Evolutionary conservation across 30 jellyfish, hydroid and myxozoan species (phyloP).

Genomic region (Nemopilema nomurai): DNA sequence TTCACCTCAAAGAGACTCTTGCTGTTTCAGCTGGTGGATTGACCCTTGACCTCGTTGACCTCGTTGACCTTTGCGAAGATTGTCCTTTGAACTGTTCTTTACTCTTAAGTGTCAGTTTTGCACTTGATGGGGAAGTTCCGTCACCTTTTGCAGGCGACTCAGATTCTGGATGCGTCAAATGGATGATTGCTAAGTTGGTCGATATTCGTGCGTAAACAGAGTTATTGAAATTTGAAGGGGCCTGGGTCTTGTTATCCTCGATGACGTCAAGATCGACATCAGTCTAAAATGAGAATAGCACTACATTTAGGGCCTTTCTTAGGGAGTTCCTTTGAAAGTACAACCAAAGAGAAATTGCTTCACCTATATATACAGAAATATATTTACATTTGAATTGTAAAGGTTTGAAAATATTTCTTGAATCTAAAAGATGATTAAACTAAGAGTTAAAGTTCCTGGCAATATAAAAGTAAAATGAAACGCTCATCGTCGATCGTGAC

Average conservation of each 20-base stretch:
- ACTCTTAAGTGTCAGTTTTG: slow-evolving; percentile 9
- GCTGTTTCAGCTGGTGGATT: background rate
- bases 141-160: background rate
- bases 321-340: background rate
- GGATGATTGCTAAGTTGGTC: slow-evolving; percentile 45
- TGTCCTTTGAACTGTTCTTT: background rate
- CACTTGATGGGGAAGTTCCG: background rate
- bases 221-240: background rate
- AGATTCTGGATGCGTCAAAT: slow-evolving; percentile 7
- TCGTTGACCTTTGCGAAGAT: background rate
- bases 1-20: slow-evolving; percentile 43
- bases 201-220: slow-evolving; percentile 36
- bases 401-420: too few relatives aligned
- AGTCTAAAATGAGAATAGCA: background rate
- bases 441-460: too few relatives aligned
- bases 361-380: too few relatives aligned
- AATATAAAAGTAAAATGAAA: too few relatives aligned
- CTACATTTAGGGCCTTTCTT: background rate
- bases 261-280: background rate
- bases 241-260: background rate
- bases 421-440: too few relatives aligned
- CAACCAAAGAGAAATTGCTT: background rate
- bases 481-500: too few relatives aligned
- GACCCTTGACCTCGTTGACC: slow-evolving; percentile 46
- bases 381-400: too few relatives aligned